phyloP scores from a whole-genome alignment of 2,797 vertebrate species.

The Linurgus olivaceus region DNA sequence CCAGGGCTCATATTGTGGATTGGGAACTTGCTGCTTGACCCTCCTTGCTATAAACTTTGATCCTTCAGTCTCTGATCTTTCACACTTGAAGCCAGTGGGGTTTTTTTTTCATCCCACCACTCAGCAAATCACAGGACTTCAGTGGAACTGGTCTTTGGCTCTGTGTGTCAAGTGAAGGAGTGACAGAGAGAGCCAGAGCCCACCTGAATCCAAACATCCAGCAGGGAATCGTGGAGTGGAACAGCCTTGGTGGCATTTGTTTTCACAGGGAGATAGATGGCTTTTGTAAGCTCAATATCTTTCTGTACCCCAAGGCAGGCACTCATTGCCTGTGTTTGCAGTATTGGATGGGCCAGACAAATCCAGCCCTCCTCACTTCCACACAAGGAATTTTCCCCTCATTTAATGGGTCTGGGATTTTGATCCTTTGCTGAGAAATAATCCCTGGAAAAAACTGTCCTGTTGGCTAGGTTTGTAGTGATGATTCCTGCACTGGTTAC shows the following conservation, averaged over 20 bases:
- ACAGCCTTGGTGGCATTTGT: background rate
- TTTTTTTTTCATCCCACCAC: background rate
- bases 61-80: background rate
- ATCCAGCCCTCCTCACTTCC: background rate
- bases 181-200: background rate
- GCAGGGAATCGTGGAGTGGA: background rate
- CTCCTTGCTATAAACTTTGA: background rate
- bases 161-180: background rate
- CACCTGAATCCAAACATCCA: background rate
- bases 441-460: background rate
- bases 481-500: background rate
- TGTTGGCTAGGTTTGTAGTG: background rate
- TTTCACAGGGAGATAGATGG: background rate
- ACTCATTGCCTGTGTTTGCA: background rate
- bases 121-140: background rate
- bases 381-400: background rate
- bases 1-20: background rate
- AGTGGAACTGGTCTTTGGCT: background rate
- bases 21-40: constrained; percentile 27
- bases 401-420: background rate
- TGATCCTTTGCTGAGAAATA: background rate
- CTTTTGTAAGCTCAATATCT: background rate
- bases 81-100: background rate
- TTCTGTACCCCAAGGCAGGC: background rate
- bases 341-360: background rate